phyloP scores from a whole-genome alignment of 2,797 vertebrate genomes.

The Menidia menidia region DNA sequence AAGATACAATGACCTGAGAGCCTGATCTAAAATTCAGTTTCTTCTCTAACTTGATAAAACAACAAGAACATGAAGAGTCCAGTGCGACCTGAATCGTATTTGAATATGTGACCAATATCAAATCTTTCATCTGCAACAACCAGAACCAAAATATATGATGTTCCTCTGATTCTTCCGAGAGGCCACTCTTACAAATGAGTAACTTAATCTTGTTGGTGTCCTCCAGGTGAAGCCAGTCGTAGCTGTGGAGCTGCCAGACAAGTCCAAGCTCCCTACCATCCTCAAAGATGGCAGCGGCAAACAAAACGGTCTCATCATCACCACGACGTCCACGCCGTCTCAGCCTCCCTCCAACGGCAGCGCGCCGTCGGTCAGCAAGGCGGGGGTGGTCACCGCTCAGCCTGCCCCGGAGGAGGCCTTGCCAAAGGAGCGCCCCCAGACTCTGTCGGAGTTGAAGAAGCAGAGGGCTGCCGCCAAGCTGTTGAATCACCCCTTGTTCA shows the following conservation, averaged over 20 bases:
- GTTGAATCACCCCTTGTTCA: conserved; percentile 90
- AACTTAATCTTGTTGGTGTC: conserved; percentile 28
- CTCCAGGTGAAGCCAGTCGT: conserved; percentile 81
- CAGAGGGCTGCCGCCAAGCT: conserved; percentile 93
- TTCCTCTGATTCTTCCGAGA: conserved; percentile 4
- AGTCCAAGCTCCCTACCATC: conserved; percentile 69
- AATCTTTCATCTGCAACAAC: no score
- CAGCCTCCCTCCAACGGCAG: conserved; percentile 82
- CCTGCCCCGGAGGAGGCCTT: conserved; percentile 76
- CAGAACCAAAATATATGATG: conserved; percentile 18
- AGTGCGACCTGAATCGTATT: no score
- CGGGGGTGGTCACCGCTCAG: conserved; percentile 67
- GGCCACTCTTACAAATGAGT: conserved; percentile 19
- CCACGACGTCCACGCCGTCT: conserved; percentile 72
- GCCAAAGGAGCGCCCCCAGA: conserved; percentile 88
- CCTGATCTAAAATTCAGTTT: no score
- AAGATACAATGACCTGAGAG: no score
- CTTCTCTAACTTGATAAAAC: no score
- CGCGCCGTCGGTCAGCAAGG: conserved; percentile 62
- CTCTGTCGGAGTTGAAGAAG: conserved; percentile 94
- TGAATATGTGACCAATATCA: no score
- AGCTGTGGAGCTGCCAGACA: conserved; percentile 74
- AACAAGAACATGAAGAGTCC: no score
- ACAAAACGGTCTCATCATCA: conserved; percentile 82
- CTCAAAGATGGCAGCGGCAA: conserved; percentile 73